phyloP scores from a whole-genome alignment of 2,797 vertebrate genomes.

The Gambelia wislizenii region DNA sequence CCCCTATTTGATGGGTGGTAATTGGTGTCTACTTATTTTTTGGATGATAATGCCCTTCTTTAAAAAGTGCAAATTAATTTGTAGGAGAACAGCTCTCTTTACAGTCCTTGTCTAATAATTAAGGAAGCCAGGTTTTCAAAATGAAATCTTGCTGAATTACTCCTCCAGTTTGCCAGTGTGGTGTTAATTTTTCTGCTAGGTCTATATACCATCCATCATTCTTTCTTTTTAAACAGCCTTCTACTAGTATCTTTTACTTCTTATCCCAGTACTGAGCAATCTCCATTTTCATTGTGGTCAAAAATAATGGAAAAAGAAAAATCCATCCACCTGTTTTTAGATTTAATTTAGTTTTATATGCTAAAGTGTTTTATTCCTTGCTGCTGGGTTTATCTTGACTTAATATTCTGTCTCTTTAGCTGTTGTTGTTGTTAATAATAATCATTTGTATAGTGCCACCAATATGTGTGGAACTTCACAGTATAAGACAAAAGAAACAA shows the following conservation, averaged over 20 bases:
- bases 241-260: too few relatives aligned
- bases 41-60: not conserved
- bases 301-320: not conserved
- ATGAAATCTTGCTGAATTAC: not conserved
- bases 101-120: not conserved
- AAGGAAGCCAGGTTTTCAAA: not conserved
- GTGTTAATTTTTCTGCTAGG: not conserved
- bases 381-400: too few relatives aligned
- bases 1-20: not conserved
- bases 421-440: too few relatives aligned
- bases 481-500: too few relatives aligned
- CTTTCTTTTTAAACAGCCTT: not conserved
- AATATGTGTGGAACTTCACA: too few relatives aligned
- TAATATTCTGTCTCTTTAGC: too few relatives aligned
- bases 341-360: too few relatives aligned
- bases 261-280: too few relatives aligned
- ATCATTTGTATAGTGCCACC: too few relatives aligned
- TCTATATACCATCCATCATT: not conserved
- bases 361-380: too few relatives aligned
- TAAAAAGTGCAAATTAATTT: not conserved
- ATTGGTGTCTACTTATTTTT: not conserved
- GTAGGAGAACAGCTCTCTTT: not conserved
- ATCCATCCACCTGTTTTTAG: too few relatives aligned
- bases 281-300: not conserved
- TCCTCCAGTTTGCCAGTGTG: not conserved